These are phyloP conservation scores for Mactra quadrangularis DNA, from an alignment of 1,140 invertebrate genomes.

Conservation along the genomic window DNA sequence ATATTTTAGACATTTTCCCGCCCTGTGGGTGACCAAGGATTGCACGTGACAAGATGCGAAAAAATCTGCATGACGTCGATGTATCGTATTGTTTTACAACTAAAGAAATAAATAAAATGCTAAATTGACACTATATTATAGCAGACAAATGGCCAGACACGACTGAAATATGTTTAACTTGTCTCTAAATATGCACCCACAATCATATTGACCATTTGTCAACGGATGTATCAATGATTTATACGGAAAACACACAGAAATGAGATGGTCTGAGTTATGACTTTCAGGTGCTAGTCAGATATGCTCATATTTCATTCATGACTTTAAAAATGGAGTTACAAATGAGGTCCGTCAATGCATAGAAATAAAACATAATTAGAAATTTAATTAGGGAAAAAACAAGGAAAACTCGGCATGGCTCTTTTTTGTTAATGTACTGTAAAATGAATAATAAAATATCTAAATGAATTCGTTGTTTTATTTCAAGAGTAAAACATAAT, in stretches of 20 bases:
- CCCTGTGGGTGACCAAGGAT: slow-evolving; percentile 17
- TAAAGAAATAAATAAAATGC: slow-evolving; percentile 33
- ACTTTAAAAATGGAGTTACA: slow-evolving; percentile 9
- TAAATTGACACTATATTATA: slow-evolving; percentile 44
- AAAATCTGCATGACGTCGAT: slow-evolving; percentile 40
- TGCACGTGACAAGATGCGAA: slow-evolving; percentile 51
- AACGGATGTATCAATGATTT: slow-evolving; percentile 6
- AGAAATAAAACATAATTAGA: slow-evolving; percentile 31
- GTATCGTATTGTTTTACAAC: slow-evolving; percentile 36
- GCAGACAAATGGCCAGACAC: slow-evolving; percentile 32
- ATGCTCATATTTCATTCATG: slow-evolving; percentile 31
- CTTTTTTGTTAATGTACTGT: too few species aligned
- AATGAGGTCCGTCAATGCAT: slow-evolving; percentile 16
- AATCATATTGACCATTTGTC: slow-evolving; percentile 40
- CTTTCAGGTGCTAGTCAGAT: slow-evolving; percentile 26
- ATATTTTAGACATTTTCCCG: slow-evolving; percentile 46
- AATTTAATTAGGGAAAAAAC: too few species aligned
- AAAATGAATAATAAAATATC: too few species aligned
- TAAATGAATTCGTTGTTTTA: too few species aligned
- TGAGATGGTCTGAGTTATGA: slow-evolving; percentile 31
- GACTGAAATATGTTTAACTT: slow-evolving; percentile 19
- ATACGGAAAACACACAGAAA: slow-evolving; percentile 1
- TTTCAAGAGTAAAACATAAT: too few species aligned
- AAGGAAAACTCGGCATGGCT: too few species aligned
- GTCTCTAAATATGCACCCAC: slow-evolving; percentile 23